A percentile compares a stretch with the other conserved stretches of the same genome.
Evolutionary conservation across 2,113 vertebrate species (phyloP).

Genomic region (Oplegnathus fasciatus): DNA sequence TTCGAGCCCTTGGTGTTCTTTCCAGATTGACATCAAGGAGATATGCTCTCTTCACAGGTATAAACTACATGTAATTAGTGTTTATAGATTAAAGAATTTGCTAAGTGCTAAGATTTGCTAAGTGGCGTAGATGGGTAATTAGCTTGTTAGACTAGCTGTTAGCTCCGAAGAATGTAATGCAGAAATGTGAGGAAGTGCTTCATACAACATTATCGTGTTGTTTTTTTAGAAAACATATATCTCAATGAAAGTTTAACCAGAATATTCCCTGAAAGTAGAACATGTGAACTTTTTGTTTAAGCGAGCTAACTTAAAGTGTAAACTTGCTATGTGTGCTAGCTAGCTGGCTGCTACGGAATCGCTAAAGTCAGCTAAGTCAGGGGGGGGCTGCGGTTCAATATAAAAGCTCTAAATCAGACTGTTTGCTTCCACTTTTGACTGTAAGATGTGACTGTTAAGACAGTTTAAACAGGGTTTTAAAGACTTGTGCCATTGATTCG

Average conservation of each 20-base stretch:
- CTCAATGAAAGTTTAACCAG: neutral
- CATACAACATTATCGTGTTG: neutral
- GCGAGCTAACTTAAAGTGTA: neutral
- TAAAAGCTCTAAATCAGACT: neutral
- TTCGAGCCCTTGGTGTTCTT: constrained; percentile 82
- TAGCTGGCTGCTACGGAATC: constrained; percentile 23
- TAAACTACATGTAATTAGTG: rapidly evolving
- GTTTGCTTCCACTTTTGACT: neutral
- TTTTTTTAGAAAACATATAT: neutral
- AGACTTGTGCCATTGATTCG: constrained; percentile 25
- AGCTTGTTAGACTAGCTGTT: constrained; percentile 51
- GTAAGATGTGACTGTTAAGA: rapidly evolving
- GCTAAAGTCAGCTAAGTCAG: neutral
- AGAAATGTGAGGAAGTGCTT: neutral
- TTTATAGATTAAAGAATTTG: neutral
- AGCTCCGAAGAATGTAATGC: constrained; percentile 4
- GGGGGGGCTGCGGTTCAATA: neutral
- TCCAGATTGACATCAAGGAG: constrained; percentile 74
- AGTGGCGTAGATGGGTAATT: constrained; percentile 20
- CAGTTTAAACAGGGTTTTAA: neutral
- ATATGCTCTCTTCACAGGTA: constrained; percentile 79
- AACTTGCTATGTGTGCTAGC: neutral
- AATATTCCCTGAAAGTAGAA: rapidly evolving
- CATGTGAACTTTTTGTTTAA: neutral
- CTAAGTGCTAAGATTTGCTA: neutral